These are phyloP conservation scores for Unio pictorum DNA, from an alignment of 2,888 invertebrate genomes.

Conservation along the genomic window DNA sequence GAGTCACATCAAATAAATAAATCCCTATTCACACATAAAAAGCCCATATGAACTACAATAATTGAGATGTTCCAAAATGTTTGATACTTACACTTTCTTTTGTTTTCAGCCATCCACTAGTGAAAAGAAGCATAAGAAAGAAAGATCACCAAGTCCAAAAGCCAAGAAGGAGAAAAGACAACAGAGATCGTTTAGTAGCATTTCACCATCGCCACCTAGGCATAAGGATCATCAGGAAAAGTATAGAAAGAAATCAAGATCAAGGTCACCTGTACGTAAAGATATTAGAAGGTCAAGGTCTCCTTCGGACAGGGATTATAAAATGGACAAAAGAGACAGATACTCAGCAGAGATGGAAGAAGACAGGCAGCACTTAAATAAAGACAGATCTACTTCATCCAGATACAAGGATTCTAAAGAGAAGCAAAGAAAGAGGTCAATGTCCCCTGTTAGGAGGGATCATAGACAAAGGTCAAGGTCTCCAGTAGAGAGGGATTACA, in stretches of 20 bases:
- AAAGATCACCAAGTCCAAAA: constrained; percentile 16
- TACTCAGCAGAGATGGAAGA: too few relatives aligned
- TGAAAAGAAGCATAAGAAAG: constrained; percentile 18
- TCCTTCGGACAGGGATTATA: too few relatives aligned
- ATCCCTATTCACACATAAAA: too few relatives aligned
- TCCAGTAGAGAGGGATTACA: neutral
- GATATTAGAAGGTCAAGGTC: neutral
- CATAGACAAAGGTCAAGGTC: constrained; percentile 1
- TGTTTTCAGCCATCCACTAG: neutral
- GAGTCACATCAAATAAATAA: too few relatives aligned
- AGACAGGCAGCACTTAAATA: too few relatives aligned
- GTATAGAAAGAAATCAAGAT: constrained; percentile 6
- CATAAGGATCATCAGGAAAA: constrained; percentile 1
- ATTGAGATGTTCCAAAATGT: too few relatives aligned
- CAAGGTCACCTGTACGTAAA: constrained; percentile 13
- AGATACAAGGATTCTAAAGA: neutral
- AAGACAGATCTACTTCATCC: too few relatives aligned
- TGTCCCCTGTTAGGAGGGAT: constrained; percentile 10
- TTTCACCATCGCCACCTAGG: neutral
- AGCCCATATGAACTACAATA: too few relatives aligned
- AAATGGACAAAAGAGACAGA: neutral
- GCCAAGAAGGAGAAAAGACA: constrained; percentile 13
- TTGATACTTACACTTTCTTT: neutral
- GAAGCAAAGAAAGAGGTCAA: constrained; percentile 4
- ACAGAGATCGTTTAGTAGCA: neutral